These are phyloP conservation scores for Engraulis encrasicolus DNA, from an alignment of 2,113 vertebrate species.

Conservation along the genomic window DNA sequence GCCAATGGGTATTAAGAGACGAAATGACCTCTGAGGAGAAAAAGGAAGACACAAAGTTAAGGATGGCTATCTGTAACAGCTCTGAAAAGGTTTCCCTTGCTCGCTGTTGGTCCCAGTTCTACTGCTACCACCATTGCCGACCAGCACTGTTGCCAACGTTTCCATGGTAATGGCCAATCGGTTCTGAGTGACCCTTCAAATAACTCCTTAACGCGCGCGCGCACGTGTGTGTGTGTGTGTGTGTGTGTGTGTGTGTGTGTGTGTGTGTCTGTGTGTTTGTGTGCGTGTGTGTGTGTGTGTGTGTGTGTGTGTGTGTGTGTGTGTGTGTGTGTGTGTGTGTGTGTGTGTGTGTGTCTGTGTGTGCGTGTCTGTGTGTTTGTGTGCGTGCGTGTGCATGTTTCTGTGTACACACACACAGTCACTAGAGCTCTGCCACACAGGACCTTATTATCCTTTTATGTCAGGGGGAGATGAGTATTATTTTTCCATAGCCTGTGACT, in stretches of 20 bases:
- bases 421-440: conserved; percentile 31
- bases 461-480: conserved; percentile 44
- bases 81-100: conserved; percentile 5
- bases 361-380: too few species aligned
- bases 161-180: conserved; percentile 34
- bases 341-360: too few species aligned
- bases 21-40: conserved; percentile 2
- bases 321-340: too few species aligned
- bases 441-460: conserved; percentile 42
- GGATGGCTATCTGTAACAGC: conserved; percentile 15
- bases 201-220: background rate
- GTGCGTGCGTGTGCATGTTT: too few species aligned
- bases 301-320: too few species aligned
- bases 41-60: conserved; percentile 5
- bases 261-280: too few species aligned
- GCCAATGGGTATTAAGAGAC: background rate
- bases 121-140: too few species aligned
- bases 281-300: too few species aligned
- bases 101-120: background rate
- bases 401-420: conserved; percentile 45
- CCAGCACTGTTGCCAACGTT: conserved; percentile 16
- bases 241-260: too few species aligned
- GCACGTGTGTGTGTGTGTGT: too few species aligned
- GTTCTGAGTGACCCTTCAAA: conserved; percentile 11
- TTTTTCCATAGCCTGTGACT: conserved; percentile 52